A percentile compares a stretch with the other conserved stretches of the same genome.
Evolutionary conservation across 2,888 invertebrate genomes (phyloP).

Genomic region (Steinernema hermaphroditum): DNA sequence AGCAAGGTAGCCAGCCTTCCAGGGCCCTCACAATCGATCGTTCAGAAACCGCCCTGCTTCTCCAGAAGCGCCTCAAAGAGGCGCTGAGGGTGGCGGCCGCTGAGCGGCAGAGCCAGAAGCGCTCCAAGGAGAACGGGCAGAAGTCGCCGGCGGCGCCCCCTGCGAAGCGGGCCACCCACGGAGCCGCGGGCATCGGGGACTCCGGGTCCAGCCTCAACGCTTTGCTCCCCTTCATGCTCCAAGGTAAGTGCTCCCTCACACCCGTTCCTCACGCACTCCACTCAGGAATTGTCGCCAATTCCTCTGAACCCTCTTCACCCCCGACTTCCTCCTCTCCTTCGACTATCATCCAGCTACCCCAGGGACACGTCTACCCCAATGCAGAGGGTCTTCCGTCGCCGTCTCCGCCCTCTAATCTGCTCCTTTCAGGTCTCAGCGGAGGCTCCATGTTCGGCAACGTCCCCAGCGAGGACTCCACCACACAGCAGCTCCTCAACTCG

Average conservation of each 20-base stretch:
- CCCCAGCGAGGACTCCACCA: constrained; percentile 1
- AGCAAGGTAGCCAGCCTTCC: constrained; percentile 25
- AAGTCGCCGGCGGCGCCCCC: constrained; percentile 8
- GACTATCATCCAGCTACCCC: constrained; percentile 42
- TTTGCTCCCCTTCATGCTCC: constrained; percentile 38
- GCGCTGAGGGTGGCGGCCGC: constrained; percentile 55
- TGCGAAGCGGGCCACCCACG: neutral
- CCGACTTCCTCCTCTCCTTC: constrained; percentile 20
- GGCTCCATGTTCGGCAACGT: neutral
- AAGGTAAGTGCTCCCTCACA: constrained; percentile 33
- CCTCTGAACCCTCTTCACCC: constrained; percentile 18
- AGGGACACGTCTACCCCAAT: constrained; percentile 42
- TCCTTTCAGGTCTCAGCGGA: constrained; percentile 11
- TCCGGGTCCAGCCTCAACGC: constrained; percentile 10
- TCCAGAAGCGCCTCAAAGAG: constrained; percentile 59
- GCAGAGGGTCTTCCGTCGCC: neutral
- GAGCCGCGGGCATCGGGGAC: constrained; percentile 18
- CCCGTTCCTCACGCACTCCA: neutral
- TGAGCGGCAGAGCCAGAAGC: constrained; percentile 47
- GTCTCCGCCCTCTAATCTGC: no score
- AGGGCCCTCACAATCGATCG: neutral
- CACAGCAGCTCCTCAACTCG: constrained; percentile 9
- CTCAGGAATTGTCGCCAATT: constrained; percentile 22
- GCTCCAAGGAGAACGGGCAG: constrained; percentile 34
- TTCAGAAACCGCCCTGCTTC: constrained; percentile 35